Base-by-base conservation (phyloP, 2,888 invertebrate genomes). In the Brassicogethes aeneus region DNA sequence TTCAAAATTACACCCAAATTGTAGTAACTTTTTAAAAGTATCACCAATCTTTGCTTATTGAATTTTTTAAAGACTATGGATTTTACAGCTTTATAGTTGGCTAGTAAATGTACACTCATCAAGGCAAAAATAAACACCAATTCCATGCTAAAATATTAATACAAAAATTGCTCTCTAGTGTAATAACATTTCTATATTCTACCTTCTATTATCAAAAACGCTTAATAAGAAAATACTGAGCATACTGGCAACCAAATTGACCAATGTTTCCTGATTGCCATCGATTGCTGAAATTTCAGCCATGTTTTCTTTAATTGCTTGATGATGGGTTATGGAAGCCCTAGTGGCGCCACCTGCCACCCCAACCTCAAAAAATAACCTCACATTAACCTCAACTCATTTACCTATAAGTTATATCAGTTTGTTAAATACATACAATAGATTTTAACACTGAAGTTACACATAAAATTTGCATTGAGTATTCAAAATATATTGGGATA, bases 231-330 rank as follows among this genome's bases (percentile, higher is more conserved):
- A 66, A 36, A 95, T 73, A 40, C 90, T 91, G 40, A 80, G 65
- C 36, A 93, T 62, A 7, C 94, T 85, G 7, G 89, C 94, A 30
- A 87, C 66, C 34, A 96, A 72, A 70, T 96, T 96, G 10, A 97
- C 94, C 49, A 92, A 79, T 0, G 95, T 96, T 67, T 97, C 97
- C 71, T 97, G 97, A 45, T 94, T 93, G 3, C 92, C 87, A 64
- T 97, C 96, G 70, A 96, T 96, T 0, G 94, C 91, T 0, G 87
- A 76, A 3, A 87, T 92, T 69, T 97, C 97, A 0, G 90, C 95
- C 70, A 93, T 76, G 68, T 96, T 96, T 48, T 89, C 87, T 47
- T 82, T 74, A 15, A 88, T 67, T 0, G 95, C 92, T 70, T 92
- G 93, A 65, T 97, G 96, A 60, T 94, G 90, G 0, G 93, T 94